Percentiles rank a stretch among this genome's conserved stretches.
Evolutionary conservation across 2,113 vertebrate species (phyloP).

Genomic region (Siniperca knerii): DNA sequence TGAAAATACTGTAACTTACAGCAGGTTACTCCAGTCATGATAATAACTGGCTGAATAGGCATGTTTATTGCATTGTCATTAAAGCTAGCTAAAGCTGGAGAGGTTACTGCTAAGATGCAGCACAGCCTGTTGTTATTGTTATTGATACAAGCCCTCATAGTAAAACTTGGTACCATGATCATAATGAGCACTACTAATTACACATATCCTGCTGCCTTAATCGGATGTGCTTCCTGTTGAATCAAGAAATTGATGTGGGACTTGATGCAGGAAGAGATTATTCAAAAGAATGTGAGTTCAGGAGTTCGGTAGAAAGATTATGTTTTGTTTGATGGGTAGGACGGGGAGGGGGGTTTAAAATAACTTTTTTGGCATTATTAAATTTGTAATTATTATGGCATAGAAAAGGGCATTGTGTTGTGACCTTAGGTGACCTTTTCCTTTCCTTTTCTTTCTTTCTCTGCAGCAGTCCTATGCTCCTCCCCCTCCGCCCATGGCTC

Average conservation of each 20-base stretch:
- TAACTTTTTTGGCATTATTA: not conserved
- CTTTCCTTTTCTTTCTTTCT: constrained; percentile 37
- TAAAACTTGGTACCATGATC: constrained; percentile 42
- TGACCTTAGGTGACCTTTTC: constrained; percentile 19
- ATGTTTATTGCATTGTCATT: not conserved
- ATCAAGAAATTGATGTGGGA: constrained; percentile 41
- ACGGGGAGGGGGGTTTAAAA: not conserved
- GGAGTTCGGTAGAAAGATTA: not conserved
- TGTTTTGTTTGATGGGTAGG: not conserved
- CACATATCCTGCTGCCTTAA: constrained; percentile 57
- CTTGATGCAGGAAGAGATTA: constrained; percentile 45
- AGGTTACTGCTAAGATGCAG: not conserved
- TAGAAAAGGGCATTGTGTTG: not conserved
- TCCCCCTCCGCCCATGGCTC: constrained; percentile 97
- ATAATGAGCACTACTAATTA: constrained; percentile 33
- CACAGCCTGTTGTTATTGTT: constrained; percentile 1
- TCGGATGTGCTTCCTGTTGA: constrained; percentile 58
- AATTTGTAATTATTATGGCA: not conserved
- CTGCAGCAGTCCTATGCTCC: constrained; percentile 97
- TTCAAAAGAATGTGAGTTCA: constrained; percentile 25
- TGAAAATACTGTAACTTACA: not conserved
- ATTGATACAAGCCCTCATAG: not conserved
- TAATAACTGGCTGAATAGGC: not conserved
- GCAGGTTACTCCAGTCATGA: not conserved
- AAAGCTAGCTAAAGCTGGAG: not conserved